Conservation (phyloP, 2,113 vertebrate genomes). For the Fregetta grallaria region DNA sequence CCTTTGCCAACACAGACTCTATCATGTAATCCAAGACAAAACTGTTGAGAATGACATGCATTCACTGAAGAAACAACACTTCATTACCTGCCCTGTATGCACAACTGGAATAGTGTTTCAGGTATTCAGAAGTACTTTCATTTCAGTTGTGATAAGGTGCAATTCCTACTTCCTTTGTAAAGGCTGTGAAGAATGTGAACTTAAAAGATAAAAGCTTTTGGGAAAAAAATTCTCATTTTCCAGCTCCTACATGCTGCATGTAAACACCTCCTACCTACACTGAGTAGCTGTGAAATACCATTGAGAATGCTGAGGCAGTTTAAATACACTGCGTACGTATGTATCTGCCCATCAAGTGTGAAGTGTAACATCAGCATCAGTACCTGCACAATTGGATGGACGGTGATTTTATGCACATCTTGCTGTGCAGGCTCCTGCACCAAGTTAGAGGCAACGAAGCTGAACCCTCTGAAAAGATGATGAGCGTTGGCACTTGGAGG, state of each 20-base stretch:
- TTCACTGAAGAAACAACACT: neutral
- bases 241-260: neutral
- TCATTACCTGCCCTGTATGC: neutral
- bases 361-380: neutral
- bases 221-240: neutral
- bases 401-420: conserved; percentile 69
- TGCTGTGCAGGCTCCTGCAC: conserved; percentile 81
- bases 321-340: neutral
- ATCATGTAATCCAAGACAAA: neutral
- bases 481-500: conserved; percentile 94
- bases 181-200: neutral
- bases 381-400: conserved; percentile 93
- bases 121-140: neutral
- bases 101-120: neutral
- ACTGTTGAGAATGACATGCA: neutral
- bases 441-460: conserved; percentile 89
- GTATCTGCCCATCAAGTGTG: neutral
- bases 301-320: neutral
- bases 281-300: neutral
- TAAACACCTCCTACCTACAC: neutral
- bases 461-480: conserved; percentile 94
- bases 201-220: neutral
- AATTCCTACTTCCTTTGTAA: neutral
- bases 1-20: neutral
- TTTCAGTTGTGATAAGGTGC: neutral